Evolutionary conservation across 2,797 vertebrate species (phyloP).

Genomic region (Channallabes apus): DNA sequence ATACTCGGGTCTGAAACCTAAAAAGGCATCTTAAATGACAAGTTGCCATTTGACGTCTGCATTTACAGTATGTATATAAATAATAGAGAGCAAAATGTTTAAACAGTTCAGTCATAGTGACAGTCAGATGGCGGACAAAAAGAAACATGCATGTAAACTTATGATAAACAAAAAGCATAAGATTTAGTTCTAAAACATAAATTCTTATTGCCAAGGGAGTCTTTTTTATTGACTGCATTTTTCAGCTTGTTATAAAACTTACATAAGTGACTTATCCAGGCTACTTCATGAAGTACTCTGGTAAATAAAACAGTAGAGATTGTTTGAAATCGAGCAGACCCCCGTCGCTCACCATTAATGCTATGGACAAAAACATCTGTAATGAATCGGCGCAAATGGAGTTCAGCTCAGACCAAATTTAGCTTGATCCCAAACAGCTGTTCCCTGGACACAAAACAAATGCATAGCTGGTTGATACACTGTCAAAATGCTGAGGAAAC

Average conservation of each 20-base stretch:
- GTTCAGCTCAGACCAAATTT: constrained; percentile 69
- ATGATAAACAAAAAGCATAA: background rate
- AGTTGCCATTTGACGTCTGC: background rate
- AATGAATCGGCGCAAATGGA: constrained; percentile 64
- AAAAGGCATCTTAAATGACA: background rate
- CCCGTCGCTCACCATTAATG: constrained; percentile 48
- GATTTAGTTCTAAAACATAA: background rate
- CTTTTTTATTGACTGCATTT: background rate
- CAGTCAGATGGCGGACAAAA: background rate
- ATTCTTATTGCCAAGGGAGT: background rate
- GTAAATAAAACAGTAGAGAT: constrained; percentile 38
- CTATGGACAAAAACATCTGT: constrained; percentile 73
- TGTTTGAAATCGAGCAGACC: constrained; percentile 47
- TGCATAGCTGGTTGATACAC: constrained; percentile 65
- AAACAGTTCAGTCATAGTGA: background rate
- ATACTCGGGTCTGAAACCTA: background rate
- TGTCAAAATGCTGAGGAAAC: constrained; percentile 71
- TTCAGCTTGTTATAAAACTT: constrained; percentile 4
- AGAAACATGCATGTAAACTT: constrained; percentile 3
- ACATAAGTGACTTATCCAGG: background rate
- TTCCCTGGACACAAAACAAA: constrained; percentile 65
- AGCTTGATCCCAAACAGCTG: constrained; percentile 74
- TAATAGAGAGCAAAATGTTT: background rate
- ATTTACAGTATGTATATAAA: background rate
- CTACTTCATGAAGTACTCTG: constrained; percentile 7